Base-by-base conservation (phyloP, 2,888 invertebrate species). In the Pyrrhosoma nymphula region DNA sequence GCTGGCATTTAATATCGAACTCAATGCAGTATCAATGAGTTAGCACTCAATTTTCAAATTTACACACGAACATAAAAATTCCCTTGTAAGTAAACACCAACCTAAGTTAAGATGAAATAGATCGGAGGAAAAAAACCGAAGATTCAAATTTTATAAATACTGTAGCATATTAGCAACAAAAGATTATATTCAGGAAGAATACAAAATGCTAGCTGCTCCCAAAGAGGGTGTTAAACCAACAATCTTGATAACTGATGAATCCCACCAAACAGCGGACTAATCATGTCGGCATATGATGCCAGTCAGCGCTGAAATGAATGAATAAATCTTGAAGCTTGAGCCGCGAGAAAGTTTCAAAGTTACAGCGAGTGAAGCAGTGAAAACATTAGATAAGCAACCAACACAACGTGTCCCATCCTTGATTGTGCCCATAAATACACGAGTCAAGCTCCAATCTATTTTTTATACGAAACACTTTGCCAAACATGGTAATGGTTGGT, bases 401-500 rank as follows among this genome's bases (percentile, higher is more conserved):
- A 82, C 12, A 82, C 35, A 23, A 69, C 3, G 23, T 26, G 75
- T 82, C 75, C 18, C 75, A 10, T 82, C 20, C 91, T 63, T 39
- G 63, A 39, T 63, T 35, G 91, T 35, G 39, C 39, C 63, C 23
- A 63, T 91, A 63, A 91, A 91, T 63, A 91, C 63, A 63, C 89
- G 18, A 55, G n/a, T 2, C 26, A 6, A 2, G 55, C n/a, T 55
- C 26, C 90, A 69, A 69, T 91, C 91, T 63, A 39, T 60, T 63
- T 91, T 63, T 60, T 91, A 82, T 30, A 82, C 30, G 60, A 91
- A 91, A 63, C 39, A 69, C 39, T 91, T 60, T 39, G 91, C 91
- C 91, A 91, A 91, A 91, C 39, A 91, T 91, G 91, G 91, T 91
- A 60, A 39, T 91, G 91, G 39, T 26, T 47, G 63, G 30, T 60